These are phyloP conservation scores for Leucozona laternaria DNA, from an alignment of 2,888 invertebrate species.

Conservation along the genomic window DNA sequence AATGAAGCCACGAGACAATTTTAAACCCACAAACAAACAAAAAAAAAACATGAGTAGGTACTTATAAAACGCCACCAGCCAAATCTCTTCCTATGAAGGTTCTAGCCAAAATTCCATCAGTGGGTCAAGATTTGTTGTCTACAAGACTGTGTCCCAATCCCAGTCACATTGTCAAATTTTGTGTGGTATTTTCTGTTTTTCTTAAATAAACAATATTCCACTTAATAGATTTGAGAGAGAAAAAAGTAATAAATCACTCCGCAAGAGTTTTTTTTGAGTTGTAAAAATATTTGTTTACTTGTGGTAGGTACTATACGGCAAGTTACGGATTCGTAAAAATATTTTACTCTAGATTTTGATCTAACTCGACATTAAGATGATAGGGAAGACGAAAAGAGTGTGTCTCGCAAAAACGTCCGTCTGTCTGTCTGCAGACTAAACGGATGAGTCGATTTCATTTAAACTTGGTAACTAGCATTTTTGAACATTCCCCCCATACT, in stretches of 20 bases:
- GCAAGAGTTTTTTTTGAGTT: neutral
- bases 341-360: no score
- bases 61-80: no score
- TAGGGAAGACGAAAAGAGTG: no score
- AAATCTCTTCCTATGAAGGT: fast-evolving
- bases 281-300: neutral
- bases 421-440: no score
- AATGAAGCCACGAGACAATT: neutral
- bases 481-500: no score
- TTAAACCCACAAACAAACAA: no score
- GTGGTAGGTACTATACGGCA: no score
- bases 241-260: conserved; percentile 8
- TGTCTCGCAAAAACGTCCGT: no score
- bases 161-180: conserved; percentile 15
- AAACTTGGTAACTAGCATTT: no score
- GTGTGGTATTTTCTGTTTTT: neutral
- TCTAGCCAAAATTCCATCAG: neutral
- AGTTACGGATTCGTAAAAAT: no score
- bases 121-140: conserved; percentile 3
- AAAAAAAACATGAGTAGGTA: neutral
- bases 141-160: neutral
- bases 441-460: no score
- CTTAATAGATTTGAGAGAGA: conserved; percentile 2
- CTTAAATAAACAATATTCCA: conserved; percentile 1
- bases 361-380: no score